Conservation (phyloP, 1,140 invertebrate genomes). For the Globodera ellingtonae region DNA sequence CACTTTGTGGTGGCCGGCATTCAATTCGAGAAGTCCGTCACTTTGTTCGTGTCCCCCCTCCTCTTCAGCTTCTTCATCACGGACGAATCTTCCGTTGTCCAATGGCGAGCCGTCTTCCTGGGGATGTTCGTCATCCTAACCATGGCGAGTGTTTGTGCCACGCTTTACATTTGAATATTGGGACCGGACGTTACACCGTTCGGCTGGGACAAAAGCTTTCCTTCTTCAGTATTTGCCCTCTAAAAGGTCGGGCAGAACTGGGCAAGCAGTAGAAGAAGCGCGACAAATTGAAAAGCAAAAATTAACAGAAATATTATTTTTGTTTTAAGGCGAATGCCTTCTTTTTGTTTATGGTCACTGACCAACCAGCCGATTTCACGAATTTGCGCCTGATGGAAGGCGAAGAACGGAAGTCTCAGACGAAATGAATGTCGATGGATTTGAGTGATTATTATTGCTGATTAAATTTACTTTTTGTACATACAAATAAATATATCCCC, state of each 20-base stretch:
- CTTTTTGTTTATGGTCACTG: slow-evolving; percentile 52
- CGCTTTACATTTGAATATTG: too few species aligned
- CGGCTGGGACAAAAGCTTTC: too few species aligned
- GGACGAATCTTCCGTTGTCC: slow-evolving; percentile 8
- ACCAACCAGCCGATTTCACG: slow-evolving; percentile 56
- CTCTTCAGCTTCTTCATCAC: slow-evolving; percentile 34
- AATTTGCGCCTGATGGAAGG: neutral
- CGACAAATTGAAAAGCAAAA: too few species aligned
- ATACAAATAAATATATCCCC: too few species aligned
- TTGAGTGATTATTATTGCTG: too few species aligned
- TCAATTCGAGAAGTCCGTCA: slow-evolving; percentile 44
- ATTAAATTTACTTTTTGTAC: too few species aligned
- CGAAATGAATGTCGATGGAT: too few species aligned
- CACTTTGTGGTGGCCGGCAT: slow-evolving; percentile 45
- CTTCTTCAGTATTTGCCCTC: too few species aligned
- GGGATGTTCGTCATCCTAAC: slow-evolving; percentile 24
- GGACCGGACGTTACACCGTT: too few species aligned
- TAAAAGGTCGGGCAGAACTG: too few species aligned
- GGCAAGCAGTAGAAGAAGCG: too few species aligned
- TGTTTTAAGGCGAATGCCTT: slow-evolving; percentile 43
- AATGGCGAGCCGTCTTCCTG: slow-evolving; percentile 34
- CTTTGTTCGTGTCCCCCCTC: slow-evolving; percentile 43
- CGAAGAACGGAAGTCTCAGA: too few species aligned
- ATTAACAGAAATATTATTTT: neutral
- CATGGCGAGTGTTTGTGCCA: neutral